Evolutionary conservation across 2,797 vertebrate species (phyloP), one percentile per base, ranked within the genome.

Genomic region (Hippoglossus hippoglossus): DNA sequence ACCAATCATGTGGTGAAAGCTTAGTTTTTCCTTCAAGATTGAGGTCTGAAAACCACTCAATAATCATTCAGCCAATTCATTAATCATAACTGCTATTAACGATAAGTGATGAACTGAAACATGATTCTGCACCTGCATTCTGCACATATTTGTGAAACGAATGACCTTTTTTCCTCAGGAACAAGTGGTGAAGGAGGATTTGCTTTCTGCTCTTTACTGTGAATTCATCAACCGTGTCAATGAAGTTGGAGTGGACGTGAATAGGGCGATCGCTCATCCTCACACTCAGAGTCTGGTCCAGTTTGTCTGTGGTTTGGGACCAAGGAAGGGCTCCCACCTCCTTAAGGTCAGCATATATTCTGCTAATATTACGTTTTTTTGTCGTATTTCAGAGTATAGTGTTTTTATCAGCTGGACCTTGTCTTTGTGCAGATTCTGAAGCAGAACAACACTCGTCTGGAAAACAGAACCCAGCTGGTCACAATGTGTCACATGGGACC

Each of bases 401-500:
- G 0, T 0, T 10, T 15, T 13, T 6, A 11, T 21, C 6, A 51
- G 10, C n/a, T 57, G 25, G 9, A 69, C 5, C 6, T 55, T 65
- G 49, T 28, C 0, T 74, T 60, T 79, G 11, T 59, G 39, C 75
- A 99, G 98, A 99, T 99, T 87, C 91, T 99, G 83, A 99, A 99
- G 85, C 98, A 99, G 85, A 99, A 99, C 91, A 99, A 99, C 90
- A 98, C 97, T 0, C 96, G 98, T 25, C 93, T 99, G 62, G 98
- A 99, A 90, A 99, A 99, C 93, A 94, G 98, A 80, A 99, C 98
- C 6, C 98, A 99, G 90, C 94, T 99, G 53, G 98, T 99, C 80
- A 99, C 98, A 0, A 98, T 99, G 98, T 99, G 98, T 86, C 98
- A 99, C 92, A 99, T 99, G 98, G 98, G 98, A 71, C 98, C 98